These are phyloP conservation scores for Oconnorella tubifera DNA, from an alignment of 2,888 invertebrate species.

Conservation along the genomic window DNA sequence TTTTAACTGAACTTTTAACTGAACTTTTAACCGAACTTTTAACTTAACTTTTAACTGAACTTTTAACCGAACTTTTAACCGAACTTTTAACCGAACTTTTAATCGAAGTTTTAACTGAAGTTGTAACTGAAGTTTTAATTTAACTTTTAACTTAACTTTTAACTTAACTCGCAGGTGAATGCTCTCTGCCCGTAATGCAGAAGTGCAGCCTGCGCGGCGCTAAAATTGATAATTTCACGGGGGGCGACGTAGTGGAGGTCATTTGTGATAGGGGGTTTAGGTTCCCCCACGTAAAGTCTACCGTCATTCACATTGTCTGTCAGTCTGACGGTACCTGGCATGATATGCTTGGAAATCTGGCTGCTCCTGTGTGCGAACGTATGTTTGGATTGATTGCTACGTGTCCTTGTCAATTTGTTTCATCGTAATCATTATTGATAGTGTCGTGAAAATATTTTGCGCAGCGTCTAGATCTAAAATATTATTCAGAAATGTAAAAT, in stretches of 20 bases:
- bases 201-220: neutral
- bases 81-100: no score
- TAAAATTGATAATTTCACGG: neutral
- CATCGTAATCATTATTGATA: neutral
- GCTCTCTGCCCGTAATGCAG: neutral
- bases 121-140: no score
- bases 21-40: no score
- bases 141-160: no score
- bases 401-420: neutral
- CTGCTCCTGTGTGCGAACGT: conserved; percentile 21
- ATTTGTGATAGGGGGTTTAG: conserved; percentile 21
- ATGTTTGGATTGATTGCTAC: conserved; percentile 5
- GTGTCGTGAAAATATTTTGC: no score
- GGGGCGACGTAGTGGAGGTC: conserved; percentile 17
- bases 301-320: conserved; percentile 17
- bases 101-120: no score
- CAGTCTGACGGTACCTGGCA: conserved; percentile 16
- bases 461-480: no score
- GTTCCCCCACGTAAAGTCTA: conserved; percentile 16
- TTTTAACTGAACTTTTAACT: no score
- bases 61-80: no score
- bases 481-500: no score
- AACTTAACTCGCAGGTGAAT: conserved; percentile 1
- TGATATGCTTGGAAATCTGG: conserved; percentile 9
- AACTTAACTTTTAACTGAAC: no score